Conservation (phyloP, 2,888 invertebrate genomes). For the Heliconius charithonia region DNA sequence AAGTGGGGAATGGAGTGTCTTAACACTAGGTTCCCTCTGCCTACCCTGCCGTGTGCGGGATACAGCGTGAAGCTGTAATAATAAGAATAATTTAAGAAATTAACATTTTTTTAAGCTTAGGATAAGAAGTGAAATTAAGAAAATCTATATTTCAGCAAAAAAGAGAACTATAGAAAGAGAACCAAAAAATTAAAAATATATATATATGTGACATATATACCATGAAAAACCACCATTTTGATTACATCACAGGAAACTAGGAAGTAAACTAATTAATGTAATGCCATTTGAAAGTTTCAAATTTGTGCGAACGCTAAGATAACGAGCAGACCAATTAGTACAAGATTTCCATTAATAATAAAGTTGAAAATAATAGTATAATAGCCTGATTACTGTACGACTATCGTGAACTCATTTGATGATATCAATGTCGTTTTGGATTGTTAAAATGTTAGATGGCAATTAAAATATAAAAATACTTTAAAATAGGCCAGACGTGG, state of each 20-base stretch:
- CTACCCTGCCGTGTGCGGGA: no score
- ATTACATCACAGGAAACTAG: slow-evolving; percentile 23
- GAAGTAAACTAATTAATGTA: slow-evolving; percentile 28
- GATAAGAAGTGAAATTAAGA: no score
- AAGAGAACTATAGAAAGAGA: no score
- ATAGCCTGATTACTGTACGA: neutral
- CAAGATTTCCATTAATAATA: slow-evolving; percentile 26
- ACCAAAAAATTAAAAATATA: no score
- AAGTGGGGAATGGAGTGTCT: no score
- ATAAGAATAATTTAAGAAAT: no score
- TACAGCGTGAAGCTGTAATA: no score
- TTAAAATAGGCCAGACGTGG: no score
- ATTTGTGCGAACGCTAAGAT: slow-evolving; percentile 24
- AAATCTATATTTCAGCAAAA: no score
- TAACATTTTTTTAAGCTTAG: no score
- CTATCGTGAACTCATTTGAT: neutral
- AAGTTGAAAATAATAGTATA: slow-evolving; percentile 20
- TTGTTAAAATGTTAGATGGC: neutral
- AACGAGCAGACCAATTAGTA: slow-evolving; percentile 34
- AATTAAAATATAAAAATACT: no score
- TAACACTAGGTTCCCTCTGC: no score
- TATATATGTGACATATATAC: neutral
- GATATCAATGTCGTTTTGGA: neutral
- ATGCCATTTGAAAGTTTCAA: slow-evolving; percentile 30
- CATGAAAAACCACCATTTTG: neutral